A percentile compares a stretch with the other conserved stretches of the same genome.
Evolutionary conservation across 2,888 invertebrate species (phyloP).

Genomic region (Anticlea derivata): DNA sequence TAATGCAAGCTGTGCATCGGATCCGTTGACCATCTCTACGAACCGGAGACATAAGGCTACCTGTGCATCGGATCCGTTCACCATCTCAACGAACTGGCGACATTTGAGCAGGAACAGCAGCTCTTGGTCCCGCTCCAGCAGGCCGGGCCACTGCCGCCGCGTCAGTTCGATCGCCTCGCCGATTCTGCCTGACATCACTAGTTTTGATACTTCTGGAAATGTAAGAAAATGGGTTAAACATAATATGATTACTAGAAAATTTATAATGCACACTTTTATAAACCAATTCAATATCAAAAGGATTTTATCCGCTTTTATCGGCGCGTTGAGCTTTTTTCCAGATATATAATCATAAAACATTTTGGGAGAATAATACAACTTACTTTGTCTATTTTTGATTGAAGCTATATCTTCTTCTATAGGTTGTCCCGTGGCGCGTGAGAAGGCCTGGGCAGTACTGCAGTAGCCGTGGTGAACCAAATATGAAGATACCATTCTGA

Average conservation of each 20-base stretch:
- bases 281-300: too few species aligned
- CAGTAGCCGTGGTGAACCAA: constrained; percentile 99
- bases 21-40: too few species aligned
- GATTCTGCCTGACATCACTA: constrained; percentile 96
- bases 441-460: constrained; percentile 97
- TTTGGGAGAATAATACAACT: too few species aligned
- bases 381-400: constrained; percentile 98
- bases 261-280: too few species aligned
- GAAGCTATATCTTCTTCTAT: constrained; percentile 96
- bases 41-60: constrained; percentile 42
- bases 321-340: too few species aligned
- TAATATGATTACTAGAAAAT: too few species aligned
- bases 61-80: constrained; percentile 93
- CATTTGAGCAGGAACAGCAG: constrained; percentile 98
- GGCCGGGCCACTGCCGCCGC: constrained; percentile 94
- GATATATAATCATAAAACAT: too few species aligned
- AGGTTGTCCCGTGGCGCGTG: constrained; percentile 93
- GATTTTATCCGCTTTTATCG: too few species aligned
- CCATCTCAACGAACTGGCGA: constrained; percentile 99
- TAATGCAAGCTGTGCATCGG: too few species aligned
- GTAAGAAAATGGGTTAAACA: too few species aligned
- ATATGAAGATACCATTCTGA: constrained; percentile 98
- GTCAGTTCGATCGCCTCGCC: constrained; percentile 97
- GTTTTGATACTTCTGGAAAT: constrained; percentile 88
- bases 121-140: constrained; percentile 95